Evolutionary conservation across 2,888 invertebrate genomes (phyloP), one percentile per base, ranked within the genome.

Genomic region (Sinotaia quadrata): DNA sequence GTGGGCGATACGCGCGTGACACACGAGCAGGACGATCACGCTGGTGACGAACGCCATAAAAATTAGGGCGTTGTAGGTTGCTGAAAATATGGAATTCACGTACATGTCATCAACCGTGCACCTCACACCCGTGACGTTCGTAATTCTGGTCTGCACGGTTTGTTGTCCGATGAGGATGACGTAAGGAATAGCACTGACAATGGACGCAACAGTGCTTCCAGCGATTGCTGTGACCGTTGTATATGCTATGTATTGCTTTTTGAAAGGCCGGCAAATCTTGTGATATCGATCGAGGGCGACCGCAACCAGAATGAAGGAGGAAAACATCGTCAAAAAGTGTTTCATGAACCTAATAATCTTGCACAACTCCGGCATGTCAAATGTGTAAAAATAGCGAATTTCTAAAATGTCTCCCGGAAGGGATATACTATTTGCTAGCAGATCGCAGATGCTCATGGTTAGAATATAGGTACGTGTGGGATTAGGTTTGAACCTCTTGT

Each of bases 61-160:
- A 4, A 44, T 3, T 24, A 61, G 10, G 34, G 36, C 18, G 33
- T 61, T 49, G 61, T 61, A 61, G 51, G 51, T 21, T 34, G 51
- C n/a, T 24, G 29, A 18, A 51, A 61, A 61, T 7, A 7, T 27
- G 24, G 61, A 49, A 2, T 33, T 7, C 18, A 51, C 12, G 51
- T 34, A 61, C 2, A 4, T 36, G 49, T 61, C 51, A 21, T 49
- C 34, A 21, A 34, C 27, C 24, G 49, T 27, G n/a, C 61, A 61
- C 31, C 36, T 47, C 21, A 61, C 4, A 3, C 61, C 61, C 10
- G 61, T 61, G 34, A 61, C 15, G 61, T 49, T 61, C 27, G 24
- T 49, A 24, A n/a, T 31, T 12, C 2, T 15, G 51, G 18, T 44
- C 10, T 8, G 2, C 49, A 61, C 34, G 0, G 61, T 61, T 36